Conservation (phyloP, 2,113 vertebrate genomes). For the Muntiacus muntjak region DNA sequence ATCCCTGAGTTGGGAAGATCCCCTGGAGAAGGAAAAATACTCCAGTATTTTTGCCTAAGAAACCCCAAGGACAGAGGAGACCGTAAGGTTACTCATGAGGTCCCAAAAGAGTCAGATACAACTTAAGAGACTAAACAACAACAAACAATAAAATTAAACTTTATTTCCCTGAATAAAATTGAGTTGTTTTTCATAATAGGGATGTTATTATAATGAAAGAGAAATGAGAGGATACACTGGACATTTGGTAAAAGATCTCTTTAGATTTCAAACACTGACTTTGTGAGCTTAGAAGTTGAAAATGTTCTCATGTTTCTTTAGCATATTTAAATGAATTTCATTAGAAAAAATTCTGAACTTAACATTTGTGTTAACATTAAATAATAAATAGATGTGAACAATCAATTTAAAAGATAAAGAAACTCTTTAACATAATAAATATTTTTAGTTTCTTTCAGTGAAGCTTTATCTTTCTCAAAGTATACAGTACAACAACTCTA, state of each 20-base stretch:
- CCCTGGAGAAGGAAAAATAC: neutral
- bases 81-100: neutral
- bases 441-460: neutral
- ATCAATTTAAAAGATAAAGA: neutral
- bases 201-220: neutral
- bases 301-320: neutral
- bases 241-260: neutral
- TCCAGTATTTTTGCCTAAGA: neutral
- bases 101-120: neutral
- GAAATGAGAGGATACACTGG: neutral
- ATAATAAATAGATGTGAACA: neutral
- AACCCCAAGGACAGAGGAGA: neutral
- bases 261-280: neutral
- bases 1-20: neutral
- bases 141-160: neutral
- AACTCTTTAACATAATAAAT: neutral
- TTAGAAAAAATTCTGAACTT: neutral
- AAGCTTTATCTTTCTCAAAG: neutral
- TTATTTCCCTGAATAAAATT: neutral
- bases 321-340: neutral
- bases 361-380: neutral
- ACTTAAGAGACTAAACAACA: neutral
- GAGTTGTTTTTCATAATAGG: neutral
- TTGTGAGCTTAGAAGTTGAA: neutral
- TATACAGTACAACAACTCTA: neutral